A percentile compares a stretch with the other conserved stretches of the same genome.
Evolutionary conservation across 2,797 vertebrate genomes (phyloP).

Genomic region (Lophotriccus pileatus): DNA sequence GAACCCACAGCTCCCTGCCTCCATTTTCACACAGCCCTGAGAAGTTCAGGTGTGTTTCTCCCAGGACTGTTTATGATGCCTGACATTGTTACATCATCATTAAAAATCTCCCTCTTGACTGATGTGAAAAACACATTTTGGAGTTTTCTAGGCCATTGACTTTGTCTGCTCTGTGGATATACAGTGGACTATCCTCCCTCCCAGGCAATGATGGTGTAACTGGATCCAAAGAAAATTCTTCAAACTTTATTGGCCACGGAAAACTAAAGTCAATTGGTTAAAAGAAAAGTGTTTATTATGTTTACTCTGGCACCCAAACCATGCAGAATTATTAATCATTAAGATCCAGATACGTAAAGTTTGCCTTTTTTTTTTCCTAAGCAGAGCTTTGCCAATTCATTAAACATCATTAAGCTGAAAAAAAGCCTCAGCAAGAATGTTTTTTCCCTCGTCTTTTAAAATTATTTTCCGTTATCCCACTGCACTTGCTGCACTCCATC

Average conservation of each 20-base stretch:
- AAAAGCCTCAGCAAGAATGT: neutral
- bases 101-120: conserved; percentile 16
- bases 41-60: conserved; percentile 3
- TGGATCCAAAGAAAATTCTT: conserved; percentile 67
- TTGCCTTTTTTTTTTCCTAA: neutral
- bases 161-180: conserved; percentile 20
- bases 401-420: conserved; percentile 10
- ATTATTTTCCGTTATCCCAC: neutral
- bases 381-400: conserved; percentile 29
- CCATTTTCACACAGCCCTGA: neutral
- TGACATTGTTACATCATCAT: conserved; percentile 52
- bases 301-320: conserved; percentile 46
- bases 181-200: conserved; percentile 26
- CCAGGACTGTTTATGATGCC: conserved; percentile 42
- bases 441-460: conserved; percentile 16
- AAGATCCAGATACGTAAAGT: neutral
- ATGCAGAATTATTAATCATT: conserved; percentile 49
- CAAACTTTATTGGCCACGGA: conserved; percentile 57
- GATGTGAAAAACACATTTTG: conserved; percentile 60
- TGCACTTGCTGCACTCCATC: neutral
- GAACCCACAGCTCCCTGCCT: neutral
- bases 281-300: conserved; percentile 57
- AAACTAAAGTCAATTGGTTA: conserved; percentile 55
- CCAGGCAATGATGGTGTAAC: conserved; percentile 37
- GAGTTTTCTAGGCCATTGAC: conserved; percentile 56